Evolutionary conservation across 2,797 vertebrate genomes (phyloP).

Genomic region (Anabacerthia variegaticeps): DNA sequence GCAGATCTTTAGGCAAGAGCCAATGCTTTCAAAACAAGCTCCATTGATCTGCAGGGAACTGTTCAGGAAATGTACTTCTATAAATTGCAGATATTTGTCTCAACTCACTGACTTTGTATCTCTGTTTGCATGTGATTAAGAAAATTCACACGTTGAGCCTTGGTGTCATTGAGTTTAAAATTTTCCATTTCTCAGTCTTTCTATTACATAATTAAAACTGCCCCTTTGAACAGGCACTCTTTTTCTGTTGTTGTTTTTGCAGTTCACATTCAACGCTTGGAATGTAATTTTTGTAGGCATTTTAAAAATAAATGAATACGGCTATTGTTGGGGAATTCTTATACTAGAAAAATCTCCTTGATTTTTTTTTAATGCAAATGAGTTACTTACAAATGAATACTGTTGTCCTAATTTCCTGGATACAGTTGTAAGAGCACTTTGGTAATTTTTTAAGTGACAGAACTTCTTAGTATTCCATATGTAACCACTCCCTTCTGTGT

Average conservation of each 20-base stretch:
- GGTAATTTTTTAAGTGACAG: background rate
- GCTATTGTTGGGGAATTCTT: background rate
- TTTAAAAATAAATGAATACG: background rate
- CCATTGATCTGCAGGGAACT: background rate
- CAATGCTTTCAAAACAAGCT: background rate
- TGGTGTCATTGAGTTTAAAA: background rate
- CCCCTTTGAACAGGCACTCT: background rate
- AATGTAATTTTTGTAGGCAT: background rate
- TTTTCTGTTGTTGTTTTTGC: background rate
- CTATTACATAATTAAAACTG: background rate
- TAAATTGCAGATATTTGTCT: background rate
- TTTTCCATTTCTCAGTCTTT: background rate
- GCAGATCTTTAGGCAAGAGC: background rate
- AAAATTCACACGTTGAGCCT: background rate
- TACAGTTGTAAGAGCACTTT: background rate
- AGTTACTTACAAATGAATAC: background rate
- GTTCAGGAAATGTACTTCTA: background rate
- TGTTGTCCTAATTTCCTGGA: slow-evolving; percentile 17
- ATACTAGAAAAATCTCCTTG: background rate
- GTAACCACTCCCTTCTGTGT: background rate
- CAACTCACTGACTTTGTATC: background rate
- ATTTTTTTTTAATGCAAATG: background rate
- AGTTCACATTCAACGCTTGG: background rate
- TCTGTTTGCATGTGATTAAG: background rate
- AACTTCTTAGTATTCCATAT: background rate